phyloP scores from a whole-genome alignment of 2,797 vertebrate genomes.

The Argyrosomus regius region DNA sequence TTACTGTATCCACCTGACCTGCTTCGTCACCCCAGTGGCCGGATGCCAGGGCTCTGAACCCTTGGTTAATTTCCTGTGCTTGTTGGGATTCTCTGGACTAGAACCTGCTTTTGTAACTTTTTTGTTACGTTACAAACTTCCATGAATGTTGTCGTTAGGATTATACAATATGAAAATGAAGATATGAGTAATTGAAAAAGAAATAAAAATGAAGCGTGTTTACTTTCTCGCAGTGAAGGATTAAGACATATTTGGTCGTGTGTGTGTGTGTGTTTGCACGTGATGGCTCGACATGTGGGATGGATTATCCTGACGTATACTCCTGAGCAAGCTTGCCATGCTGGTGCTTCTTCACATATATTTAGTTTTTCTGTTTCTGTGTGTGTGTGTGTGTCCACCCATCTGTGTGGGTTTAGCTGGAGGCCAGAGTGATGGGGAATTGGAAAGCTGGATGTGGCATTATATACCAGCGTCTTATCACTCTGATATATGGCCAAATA shows the following conservation, averaged over 20 bases:
- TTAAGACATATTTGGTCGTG: constrained; percentile 45
- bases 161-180: constrained; percentile 60
- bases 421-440: constrained; percentile 52
- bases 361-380: constrained; percentile 22
- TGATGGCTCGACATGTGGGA: constrained; percentile 42
- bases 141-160: constrained; percentile 33
- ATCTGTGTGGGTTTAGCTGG: constrained; percentile 68
- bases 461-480: constrained; percentile 64
- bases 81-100: constrained; percentile 13
- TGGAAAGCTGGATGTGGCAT: constrained; percentile 48
- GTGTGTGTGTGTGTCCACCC: constrained; percentile 43
- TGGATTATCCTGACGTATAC: constrained; percentile 63
- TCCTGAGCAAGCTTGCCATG: constrained; percentile 39
- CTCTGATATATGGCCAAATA: constrained; percentile 70
- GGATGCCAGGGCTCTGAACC: constrained; percentile 2
- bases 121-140: constrained; percentile 19
- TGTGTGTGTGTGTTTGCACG: constrained; percentile 34
- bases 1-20: constrained; percentile 49
- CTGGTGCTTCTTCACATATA: constrained; percentile 47
- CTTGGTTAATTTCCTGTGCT: constrained; percentile 19
- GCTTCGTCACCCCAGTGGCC: constrained; percentile 41
- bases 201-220: constrained; percentile 45
- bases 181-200: constrained; percentile 44
- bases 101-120: constrained; percentile 30
- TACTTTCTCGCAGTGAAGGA: constrained; percentile 45